phyloP scores from a whole-genome alignment of 1,140 invertebrate genomes.

The Saccostrea echinata region DNA sequence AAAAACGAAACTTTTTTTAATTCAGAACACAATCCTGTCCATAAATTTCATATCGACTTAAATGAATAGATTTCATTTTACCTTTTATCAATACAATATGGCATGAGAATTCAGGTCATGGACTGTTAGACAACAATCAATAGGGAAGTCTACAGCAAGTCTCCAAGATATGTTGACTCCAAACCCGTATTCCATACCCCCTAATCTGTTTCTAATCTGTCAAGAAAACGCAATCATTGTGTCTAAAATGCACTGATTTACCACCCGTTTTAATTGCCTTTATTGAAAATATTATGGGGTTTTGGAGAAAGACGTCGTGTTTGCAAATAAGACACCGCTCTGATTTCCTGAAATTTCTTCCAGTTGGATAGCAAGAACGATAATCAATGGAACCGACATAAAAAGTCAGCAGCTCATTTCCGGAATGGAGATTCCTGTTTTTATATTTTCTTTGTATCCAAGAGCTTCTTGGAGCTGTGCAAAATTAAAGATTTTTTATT shows the following conservation, averaged over 20 bases:
- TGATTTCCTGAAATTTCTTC: background rate
- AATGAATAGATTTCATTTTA: no score
- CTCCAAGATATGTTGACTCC: background rate
- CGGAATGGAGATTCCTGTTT: background rate
- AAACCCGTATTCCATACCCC: background rate
- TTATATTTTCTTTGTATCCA: conserved; percentile 3
- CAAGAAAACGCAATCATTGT: conserved; percentile 1
- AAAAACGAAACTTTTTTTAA: no score
- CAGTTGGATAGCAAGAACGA: background rate
- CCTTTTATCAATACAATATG: no score
- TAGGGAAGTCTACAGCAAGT: background rate
- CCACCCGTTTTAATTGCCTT: conserved; percentile 3
- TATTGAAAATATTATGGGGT: conserved; percentile 29
- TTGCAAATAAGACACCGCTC: conserved; percentile 13
- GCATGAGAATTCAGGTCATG: no score
- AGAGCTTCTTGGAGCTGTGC: background rate
- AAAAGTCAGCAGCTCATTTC: conserved; percentile 25
- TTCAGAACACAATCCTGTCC: no score
- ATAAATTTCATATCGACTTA: no score
- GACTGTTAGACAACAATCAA: background rate
- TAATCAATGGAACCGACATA: conserved; percentile 29
- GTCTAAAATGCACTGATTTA: background rate
- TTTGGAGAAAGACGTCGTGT: background rate
- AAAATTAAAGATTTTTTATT: background rate
- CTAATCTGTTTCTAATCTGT: conserved; percentile 13